These are phyloP conservation scores for Hormaphis cornu DNA, from an alignment of 1,140 invertebrate species.

Conservation along the genomic window DNA sequence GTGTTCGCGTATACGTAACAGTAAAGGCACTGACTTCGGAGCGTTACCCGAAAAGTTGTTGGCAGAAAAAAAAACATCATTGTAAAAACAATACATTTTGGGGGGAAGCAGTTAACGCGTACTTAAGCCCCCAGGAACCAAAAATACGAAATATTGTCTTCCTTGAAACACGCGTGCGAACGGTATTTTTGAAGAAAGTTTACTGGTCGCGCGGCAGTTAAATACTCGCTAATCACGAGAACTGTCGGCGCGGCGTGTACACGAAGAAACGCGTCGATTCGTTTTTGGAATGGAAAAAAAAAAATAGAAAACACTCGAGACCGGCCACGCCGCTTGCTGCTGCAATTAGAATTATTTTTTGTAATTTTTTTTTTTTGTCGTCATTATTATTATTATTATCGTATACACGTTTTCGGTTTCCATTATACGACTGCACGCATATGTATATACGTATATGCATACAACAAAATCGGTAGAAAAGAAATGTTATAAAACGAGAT, in stretches of 20 bases:
- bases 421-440: background rate
- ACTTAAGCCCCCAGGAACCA: too few relatives aligned
- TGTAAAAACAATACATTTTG: too few relatives aligned
- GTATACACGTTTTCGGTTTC: slow-evolving; percentile 21
- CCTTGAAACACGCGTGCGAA: too few relatives aligned
- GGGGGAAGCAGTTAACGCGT: too few relatives aligned
- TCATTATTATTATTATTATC: slow-evolving; percentile 1
- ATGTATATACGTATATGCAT: too few relatives aligned
- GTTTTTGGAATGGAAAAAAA: background rate
- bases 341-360: slow-evolving; percentile 26
- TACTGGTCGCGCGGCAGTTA: background rate
- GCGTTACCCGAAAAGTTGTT: too few relatives aligned
- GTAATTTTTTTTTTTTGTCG: too few relatives aligned
- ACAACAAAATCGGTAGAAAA: background rate
- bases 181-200: background rate
- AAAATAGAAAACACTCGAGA: background rate
- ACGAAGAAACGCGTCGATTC: slow-evolving; percentile 12
- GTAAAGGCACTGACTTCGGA: too few relatives aligned
- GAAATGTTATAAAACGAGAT: slow-evolving; percentile 18
- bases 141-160: too few relatives aligned
- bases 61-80: too few relatives aligned
- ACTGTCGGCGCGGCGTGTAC: background rate
- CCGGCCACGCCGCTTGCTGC: background rate
- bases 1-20: too few relatives aligned
- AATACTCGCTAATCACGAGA: background rate